Evolutionary conservation across 2,113 vertebrate species (phyloP), one percentile per base, ranked within the genome.

Genomic region (Mastomys natalensis): DNA sequence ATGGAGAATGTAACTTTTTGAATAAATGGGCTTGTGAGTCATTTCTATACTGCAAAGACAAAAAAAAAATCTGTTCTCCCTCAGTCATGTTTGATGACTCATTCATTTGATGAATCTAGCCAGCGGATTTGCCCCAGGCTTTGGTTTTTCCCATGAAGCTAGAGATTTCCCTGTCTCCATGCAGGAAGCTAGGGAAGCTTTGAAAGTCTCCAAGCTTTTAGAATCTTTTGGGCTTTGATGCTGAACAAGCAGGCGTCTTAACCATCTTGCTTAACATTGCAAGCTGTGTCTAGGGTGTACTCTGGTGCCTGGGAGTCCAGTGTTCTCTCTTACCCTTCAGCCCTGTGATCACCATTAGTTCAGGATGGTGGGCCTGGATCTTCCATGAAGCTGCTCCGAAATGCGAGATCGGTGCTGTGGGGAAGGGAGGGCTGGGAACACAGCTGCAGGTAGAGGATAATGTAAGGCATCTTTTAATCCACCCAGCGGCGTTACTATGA

Each of bases 1-100:
- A 26, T 74, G 74, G 76, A 95, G 88, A 62, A 76, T 90, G 40
- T 43, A 95, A 72, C 73, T 91, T 95, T 95, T 95, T 94, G 80
- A 95, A 91, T 96, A 93, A 97, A 97, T 82, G 92, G 89, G 77
- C 73, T 96, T 34, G n/a, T 90, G 89, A 97, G 81, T 97, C 95
- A 96, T 96, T 96, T n/a, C 31, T 93, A 45, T 89, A 76, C 0
- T 1, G 40, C 94, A 97, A 95, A 89, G 89, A 82, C 82, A 96
- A 77, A 72, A 53, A 53, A 55, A 55, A 21, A 97, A 93, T 93
- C 93, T 97, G 82, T 96, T 94, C 62, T 77, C 29, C 80, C 37
- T 91, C 81, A 66, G 31, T 29, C 87, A 68, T 92, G n/a, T 72
- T 88, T 51, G 51, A 51, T 51, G 51, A 51, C 51, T 51, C 51